Evolutionary conservation across 2,113 vertebrate species (phyloP), one percentile per base, ranked within the genome.

Genomic region (Actenoides hombroni): DNA sequence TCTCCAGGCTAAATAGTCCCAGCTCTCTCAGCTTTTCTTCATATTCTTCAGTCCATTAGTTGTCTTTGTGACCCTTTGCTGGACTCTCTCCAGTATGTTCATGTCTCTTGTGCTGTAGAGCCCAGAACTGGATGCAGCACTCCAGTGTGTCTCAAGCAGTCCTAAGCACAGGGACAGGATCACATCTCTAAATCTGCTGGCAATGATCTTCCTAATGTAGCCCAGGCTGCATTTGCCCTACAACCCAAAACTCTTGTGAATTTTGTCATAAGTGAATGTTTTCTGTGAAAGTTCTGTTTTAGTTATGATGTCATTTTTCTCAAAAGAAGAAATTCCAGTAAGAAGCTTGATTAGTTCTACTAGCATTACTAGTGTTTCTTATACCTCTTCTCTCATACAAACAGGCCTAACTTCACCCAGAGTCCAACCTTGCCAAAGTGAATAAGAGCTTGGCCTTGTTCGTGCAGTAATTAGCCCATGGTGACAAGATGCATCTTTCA

Each of bases 401-500:
- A 8, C 40, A 65, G 44, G 29, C 16, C 46, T 10, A 67, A 31
- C 56, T 82, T 29, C 60, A 84, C 10, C 35, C 65, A 78, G 60
- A 35, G 69, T 75, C 44, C 78, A 59, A 74, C 51, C 31, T 35
- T 85, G 48, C n/a, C 51, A 56, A 46, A 20, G 26, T 60, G 51
- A 86, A 71, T 29, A n/a, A 82, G 57, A 70, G 26, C 44, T 40
- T 60, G 59, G 9, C 79, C 88, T 86, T 48, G 39, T 90, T 73
- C 90, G 48, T 35, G 59, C 53, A 73, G 54, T 88, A 88, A 95
- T 96, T 90, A 85, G 76, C 40, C 63, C 29, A 25, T 0, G 1
- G 53, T 88, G 71, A 79, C 68, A 86, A 88, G 63, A 83, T 35
- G 17, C 59, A 7, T 77, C 83, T 84, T 73, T 70, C 73, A 59